These are phyloP conservation scores for Danaus plexippus DNA, from an alignment of 1,140 invertebrate genomes.

Conservation along the genomic window DNA sequence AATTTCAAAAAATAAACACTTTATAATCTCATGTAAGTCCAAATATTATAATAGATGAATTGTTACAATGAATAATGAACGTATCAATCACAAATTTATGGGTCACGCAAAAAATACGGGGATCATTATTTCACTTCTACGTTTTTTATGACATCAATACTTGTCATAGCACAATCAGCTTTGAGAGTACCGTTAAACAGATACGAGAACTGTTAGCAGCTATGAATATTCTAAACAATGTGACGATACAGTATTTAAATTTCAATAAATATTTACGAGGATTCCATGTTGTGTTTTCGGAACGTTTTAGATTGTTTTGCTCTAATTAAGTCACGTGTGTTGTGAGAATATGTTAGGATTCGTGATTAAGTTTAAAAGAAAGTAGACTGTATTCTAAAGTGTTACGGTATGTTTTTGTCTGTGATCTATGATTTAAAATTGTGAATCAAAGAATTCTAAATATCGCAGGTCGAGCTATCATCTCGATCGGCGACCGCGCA, in stretches of 20 bases:
- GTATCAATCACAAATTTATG: conserved; percentile 26
- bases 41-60: too few relatives aligned
- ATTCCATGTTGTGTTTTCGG: too few relatives aligned
- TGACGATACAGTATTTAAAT: too few relatives aligned
- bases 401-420: too few relatives aligned
- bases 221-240: background rate
- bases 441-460: conserved; percentile 33
- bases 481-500: conserved; percentile 60
- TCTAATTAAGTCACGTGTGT: too few relatives aligned
- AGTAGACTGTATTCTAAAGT: too few relatives aligned
- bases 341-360: too few relatives aligned
- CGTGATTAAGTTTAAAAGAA: too few relatives aligned
- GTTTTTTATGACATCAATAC: conserved; percentile 20
- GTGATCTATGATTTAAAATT: conserved; percentile 22
- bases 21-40: too few relatives aligned
- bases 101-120: conserved; percentile 17
- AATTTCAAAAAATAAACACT: too few relatives aligned
- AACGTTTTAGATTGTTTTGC: too few relatives aligned
- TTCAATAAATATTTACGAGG: too few relatives aligned
- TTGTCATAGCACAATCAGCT: conserved; percentile 1
- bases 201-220: background rate
- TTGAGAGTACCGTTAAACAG: conserved; percentile 19
- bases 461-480: conserved; percentile 48
- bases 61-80: conserved; percentile 11
- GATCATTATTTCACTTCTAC: conserved; percentile 16